Evolutionary conservation across 2,797 vertebrate genomes (phyloP).

Genomic region (Aeoliscus strigatus): DNA sequence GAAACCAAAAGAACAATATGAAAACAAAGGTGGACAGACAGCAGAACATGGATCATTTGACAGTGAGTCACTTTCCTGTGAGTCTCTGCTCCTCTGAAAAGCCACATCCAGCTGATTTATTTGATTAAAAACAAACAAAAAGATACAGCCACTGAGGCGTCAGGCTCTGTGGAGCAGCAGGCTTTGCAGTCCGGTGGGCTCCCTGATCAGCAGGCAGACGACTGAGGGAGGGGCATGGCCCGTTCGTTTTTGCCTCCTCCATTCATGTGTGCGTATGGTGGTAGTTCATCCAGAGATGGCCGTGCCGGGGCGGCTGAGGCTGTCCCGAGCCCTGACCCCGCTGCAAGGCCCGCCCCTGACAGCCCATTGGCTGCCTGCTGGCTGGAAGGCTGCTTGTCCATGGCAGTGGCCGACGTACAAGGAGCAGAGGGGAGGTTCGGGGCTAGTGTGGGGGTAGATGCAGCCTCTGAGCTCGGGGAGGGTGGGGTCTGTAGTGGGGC

Average conservation of each 20-base stretch:
- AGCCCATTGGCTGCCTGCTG: conserved; percentile 85
- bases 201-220: conserved; percentile 89
- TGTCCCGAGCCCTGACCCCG: conserved; percentile 17
- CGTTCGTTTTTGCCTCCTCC: conserved; percentile 92
- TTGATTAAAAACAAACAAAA: conserved; percentile 3
- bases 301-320: conserved; percentile 67
- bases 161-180: conserved; percentile 26
- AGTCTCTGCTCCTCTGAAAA: conserved; percentile 40
- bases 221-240: conserved; percentile 91
- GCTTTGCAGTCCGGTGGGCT: conserved; percentile 21
- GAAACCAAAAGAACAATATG: conserved; percentile 48
- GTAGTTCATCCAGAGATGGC: conserved; percentile 85
- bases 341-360: conserved; percentile 36
- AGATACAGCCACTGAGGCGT: conserved; percentile 25
- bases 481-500: conserved; percentile 64
- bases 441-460: conserved; percentile 49
- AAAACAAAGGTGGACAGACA: conserved; percentile 79
- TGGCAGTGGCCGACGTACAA: conserved; percentile 49
- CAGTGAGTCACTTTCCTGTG: conserved; percentile 40
- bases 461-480: conserved; percentile 74
- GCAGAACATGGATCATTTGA: conserved; percentile 74
- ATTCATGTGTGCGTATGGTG: conserved; percentile 96
- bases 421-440: conserved; percentile 54
- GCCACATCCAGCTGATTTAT: conserved; percentile 23
- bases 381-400: conserved; percentile 81